Percentiles rank a stretch among this genome's conserved stretches.
These are phyloP conservation scores for Globia sparganii DNA, from an alignment of 2,888 invertebrate genomes.

Conservation along the genomic window DNA sequence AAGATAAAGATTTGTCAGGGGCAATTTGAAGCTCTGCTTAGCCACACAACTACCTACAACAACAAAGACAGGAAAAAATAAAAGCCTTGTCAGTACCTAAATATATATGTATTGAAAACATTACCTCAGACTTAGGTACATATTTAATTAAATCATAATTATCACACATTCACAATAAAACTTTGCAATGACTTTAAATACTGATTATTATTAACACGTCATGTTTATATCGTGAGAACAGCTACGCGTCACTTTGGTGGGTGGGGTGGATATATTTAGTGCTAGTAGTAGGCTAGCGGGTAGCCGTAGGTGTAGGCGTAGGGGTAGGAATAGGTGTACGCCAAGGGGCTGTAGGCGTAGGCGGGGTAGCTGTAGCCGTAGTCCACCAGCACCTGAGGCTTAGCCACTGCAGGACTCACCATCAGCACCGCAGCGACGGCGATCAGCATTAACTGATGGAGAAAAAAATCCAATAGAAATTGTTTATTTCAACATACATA, in stretches of 20 bases:
- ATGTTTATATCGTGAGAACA: conserved; percentile 12
- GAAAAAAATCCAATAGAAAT: not conserved
- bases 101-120: conserved; percentile 37
- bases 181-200: conserved; percentile 33
- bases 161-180: conserved; percentile 41
- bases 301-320: conserved; percentile 82
- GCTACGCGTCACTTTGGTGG: conserved; percentile 35
- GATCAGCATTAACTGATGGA: conserved; percentile 77
- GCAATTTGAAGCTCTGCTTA: not conserved
- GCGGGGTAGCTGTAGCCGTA: conserved; percentile 82
- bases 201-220: conserved; percentile 28
- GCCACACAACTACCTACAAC: too few relatives aligned
- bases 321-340: conserved; percentile 85
- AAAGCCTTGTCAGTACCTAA: too few relatives aligned
- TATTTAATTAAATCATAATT: conserved; percentile 26
- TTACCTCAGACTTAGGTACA: conserved; percentile 35
- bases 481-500: not conserved
- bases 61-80: not conserved
- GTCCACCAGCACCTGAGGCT: conserved; percentile 85
- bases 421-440: conserved; percentile 75
- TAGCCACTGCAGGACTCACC: conserved; percentile 78
- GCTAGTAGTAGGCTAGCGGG: conserved; percentile 80
- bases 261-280: not conserved
- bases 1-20: not conserved
- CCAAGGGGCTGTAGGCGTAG: conserved; percentile 82